phyloP scores from a whole-genome alignment of 2,888 invertebrate genomes.

The Sericinus montela region DNA sequence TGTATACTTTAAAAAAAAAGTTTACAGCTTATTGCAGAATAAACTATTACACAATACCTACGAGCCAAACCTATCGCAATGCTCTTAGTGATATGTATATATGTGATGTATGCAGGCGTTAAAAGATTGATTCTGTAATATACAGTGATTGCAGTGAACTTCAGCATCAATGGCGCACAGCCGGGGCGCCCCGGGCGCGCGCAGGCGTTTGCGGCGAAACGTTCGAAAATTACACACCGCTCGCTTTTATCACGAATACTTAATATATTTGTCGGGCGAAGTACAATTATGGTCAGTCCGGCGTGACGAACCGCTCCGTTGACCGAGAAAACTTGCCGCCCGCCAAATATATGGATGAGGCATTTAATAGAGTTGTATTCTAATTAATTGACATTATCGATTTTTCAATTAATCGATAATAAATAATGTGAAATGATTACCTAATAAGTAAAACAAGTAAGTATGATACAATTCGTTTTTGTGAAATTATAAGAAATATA shows the following conservation, averaged over 20 bases:
- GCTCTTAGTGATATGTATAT: no score
- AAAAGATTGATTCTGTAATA: background rate
- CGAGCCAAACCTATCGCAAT: no score
- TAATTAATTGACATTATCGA: no score
- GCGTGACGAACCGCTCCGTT: conserved; percentile 56
- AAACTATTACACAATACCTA: no score
- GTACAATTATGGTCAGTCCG: conserved; percentile 54
- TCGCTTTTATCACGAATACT: conserved; percentile 54
- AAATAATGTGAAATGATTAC: no score
- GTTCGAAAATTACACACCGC: conserved; percentile 54
- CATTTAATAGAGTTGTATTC: conserved; percentile 21
- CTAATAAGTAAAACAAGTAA: no score
- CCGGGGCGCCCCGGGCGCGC: conserved; percentile 29
- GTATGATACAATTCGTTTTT: no score
- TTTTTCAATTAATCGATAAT: no score
- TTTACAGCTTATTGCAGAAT: no score
- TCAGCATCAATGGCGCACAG: background rate
- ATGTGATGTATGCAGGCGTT: background rate
- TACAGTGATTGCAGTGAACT: background rate
- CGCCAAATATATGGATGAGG: conserved; percentile 33
- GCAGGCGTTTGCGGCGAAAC: conserved; percentile 44
- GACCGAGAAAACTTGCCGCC: conserved; percentile 37
- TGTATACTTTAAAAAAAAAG: no score
- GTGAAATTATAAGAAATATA: no score
- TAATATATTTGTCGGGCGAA: conserved; percentile 62